phyloP scores from a whole-genome alignment of 2,797 vertebrate species.

The Rhodeus uyekii region DNA sequence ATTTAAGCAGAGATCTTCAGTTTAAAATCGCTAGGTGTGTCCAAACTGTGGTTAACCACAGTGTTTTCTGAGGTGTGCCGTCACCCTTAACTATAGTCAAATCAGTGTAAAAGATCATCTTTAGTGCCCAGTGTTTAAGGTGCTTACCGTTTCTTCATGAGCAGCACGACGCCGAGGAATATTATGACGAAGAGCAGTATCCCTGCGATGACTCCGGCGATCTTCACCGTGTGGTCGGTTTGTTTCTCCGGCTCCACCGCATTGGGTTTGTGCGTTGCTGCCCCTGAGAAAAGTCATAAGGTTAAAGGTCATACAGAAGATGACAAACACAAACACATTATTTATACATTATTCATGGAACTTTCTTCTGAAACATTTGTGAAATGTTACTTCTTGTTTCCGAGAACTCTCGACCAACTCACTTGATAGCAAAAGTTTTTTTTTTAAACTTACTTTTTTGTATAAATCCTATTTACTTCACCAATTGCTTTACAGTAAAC shows the following conservation, averaged over 20 bases:
- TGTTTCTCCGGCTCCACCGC: constrained; percentile 89
- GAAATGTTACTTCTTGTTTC: no score
- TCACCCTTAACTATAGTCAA: background rate
- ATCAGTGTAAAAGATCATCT: background rate
- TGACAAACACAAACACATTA: no score
- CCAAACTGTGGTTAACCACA: no score
- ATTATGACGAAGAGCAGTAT: constrained; percentile 94
- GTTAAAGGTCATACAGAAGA: background rate
- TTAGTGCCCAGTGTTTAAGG: background rate
- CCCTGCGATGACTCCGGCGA: constrained; percentile 92
- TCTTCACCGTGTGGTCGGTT: constrained; percentile 93
- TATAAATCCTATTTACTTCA: no score
- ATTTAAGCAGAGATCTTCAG: background rate
- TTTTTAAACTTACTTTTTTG: no score
- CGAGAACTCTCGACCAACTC: no score
- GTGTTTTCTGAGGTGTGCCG: background rate
- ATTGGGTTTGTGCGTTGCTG: constrained; percentile 88
- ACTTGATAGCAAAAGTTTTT: no score
- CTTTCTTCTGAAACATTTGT: no score
- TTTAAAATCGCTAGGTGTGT: background rate
- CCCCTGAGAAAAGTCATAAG: constrained; percentile 75
- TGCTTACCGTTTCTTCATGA: constrained; percentile 96
- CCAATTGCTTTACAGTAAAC: no score
- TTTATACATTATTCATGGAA: no score
- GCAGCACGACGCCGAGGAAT: constrained; percentile 89